Percentiles rank a stretch among this genome's conserved stretches.
These are phyloP conservation scores for Ectemnius cavifrons DNA, from an alignment of 2,888 invertebrate species.

Conservation along the genomic window DNA sequence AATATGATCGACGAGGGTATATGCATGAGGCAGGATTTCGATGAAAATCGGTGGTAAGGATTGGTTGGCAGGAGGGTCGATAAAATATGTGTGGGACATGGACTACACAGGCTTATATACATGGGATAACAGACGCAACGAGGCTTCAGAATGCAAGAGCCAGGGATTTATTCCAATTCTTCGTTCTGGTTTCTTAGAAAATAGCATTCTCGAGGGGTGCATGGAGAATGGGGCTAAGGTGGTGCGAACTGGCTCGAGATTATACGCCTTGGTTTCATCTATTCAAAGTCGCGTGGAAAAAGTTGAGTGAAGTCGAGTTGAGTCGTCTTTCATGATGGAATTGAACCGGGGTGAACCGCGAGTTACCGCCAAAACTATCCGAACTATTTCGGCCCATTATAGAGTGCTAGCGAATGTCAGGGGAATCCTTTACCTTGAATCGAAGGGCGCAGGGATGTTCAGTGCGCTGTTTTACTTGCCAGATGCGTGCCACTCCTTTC, in stretches of 20 bases:
- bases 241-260: constrained; percentile 52
- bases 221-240: constrained; percentile 60
- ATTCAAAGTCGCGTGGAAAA: constrained; percentile 32
- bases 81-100: constrained; percentile 39
- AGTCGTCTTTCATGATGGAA: too few species aligned
- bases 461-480: constrained; percentile 42
- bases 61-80: constrained; percentile 1
- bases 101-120: constrained; percentile 18
- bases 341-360: constrained; percentile 20
- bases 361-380: constrained; percentile 68
- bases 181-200: constrained; percentile 51
- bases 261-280: constrained; percentile 29
- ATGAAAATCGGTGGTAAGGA: constrained; percentile 11
- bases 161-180: constrained; percentile 54
- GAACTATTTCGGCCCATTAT: constrained; percentile 71
- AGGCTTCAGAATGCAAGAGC: constrained; percentile 25
- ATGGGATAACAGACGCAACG: constrained; percentile 20
- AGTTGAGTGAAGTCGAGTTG: not conserved
- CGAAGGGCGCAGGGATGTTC: constrained; percentile 57
- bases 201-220: constrained; percentile 66
- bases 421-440: constrained; percentile 1
- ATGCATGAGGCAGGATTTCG: not conserved
- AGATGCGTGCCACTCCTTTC: constrained; percentile 13
- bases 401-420: constrained; percentile 25
- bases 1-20: too few species aligned